Conservation (phyloP, 2,113 vertebrate genomes). For the Hippocampus barbouri region DNA sequence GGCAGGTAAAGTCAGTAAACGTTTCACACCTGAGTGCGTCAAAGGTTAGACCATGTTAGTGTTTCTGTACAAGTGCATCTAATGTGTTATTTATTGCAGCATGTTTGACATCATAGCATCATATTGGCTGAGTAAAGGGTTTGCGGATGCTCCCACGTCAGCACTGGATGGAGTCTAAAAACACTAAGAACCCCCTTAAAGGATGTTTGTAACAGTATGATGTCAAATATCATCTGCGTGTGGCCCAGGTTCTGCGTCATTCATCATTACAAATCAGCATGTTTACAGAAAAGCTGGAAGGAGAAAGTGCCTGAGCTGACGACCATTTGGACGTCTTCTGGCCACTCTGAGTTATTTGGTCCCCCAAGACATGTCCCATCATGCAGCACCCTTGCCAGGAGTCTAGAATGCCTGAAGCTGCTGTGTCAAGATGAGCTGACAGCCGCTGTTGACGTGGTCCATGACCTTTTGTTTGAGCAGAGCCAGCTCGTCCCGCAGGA, state of each 20-base stretch:
- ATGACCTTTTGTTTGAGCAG: constrained; percentile 98
- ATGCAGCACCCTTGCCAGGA: constrained; percentile 2
- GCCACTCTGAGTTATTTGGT: constrained; percentile 56
- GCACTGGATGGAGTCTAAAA: constrained; percentile 5
- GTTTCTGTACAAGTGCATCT: constrained; percentile 46
- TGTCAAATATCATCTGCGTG: constrained; percentile 19
- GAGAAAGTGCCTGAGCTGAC: constrained; percentile 27
- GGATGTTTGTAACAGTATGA: neutral
- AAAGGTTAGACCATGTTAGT: constrained; percentile 51
- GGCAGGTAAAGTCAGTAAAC: constrained; percentile 60
- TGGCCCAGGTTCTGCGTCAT: constrained; percentile 15
- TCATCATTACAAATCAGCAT: constrained; percentile 8
- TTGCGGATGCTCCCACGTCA: neutral
- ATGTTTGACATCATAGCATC: constrained; percentile 9
- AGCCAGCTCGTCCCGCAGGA: constrained; percentile 95
- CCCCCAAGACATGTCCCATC: constrained; percentile 47
- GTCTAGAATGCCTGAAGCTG: constrained; percentile 93
- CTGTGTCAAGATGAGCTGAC: constrained; percentile 95
- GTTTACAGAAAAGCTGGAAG: constrained; percentile 14
- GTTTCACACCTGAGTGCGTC: constrained; percentile 42
- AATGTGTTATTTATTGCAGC: constrained; percentile 18
- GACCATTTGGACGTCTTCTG: constrained; percentile 10
- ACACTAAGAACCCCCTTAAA: neutral
- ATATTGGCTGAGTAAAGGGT: neutral
- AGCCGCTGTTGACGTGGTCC: constrained; percentile 98